phyloP scores from a whole-genome alignment of 2,797 vertebrate genomes.

The Eurystomus glaucurus region DNA sequence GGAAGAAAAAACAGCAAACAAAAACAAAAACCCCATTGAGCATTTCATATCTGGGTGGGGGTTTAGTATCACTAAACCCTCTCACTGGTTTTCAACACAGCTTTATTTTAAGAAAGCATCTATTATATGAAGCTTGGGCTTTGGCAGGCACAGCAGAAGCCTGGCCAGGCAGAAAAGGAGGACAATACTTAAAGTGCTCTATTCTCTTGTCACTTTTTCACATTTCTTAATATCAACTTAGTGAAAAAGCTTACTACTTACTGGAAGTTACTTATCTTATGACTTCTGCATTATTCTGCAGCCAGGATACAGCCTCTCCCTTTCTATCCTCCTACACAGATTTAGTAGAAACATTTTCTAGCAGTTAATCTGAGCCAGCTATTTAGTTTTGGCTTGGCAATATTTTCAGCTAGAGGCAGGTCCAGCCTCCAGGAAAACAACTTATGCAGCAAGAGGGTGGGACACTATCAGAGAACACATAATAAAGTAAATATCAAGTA shows the following conservation, averaged over 20 bases:
- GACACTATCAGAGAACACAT: slow-evolving; percentile 55
- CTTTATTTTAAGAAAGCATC: slow-evolving; percentile 75
- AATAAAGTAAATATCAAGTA: slow-evolving; percentile 56
- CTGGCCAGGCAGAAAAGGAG: neutral
- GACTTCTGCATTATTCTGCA: slow-evolving; percentile 53
- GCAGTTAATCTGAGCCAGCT: slow-evolving; percentile 52
- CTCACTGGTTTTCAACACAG: slow-evolving; percentile 67
- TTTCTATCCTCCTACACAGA: slow-evolving; percentile 64
- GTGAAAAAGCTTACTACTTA: slow-evolving; percentile 33
- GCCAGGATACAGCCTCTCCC: slow-evolving; percentile 51
- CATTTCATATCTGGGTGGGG: slow-evolving; percentile 66
- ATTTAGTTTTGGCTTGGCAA: slow-evolving; percentile 36
- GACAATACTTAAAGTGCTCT: slow-evolving; percentile 53
- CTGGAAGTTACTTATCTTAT: slow-evolving; percentile 41
- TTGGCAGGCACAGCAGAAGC: slow-evolving; percentile 54
- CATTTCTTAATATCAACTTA: slow-evolving; percentile 13
- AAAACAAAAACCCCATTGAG: slow-evolving; percentile 52
- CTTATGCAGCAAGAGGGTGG: slow-evolving; percentile 65
- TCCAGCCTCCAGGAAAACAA: slow-evolving; percentile 65
- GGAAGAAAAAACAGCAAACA: neutral
- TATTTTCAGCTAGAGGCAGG: slow-evolving; percentile 49
- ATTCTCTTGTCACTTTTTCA: slow-evolving; percentile 59
- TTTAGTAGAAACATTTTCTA: slow-evolving; percentile 52
- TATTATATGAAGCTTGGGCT: slow-evolving; percentile 57
- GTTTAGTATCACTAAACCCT: slow-evolving; percentile 68